Base-by-base conservation (phyloP, 2,797 vertebrate species). In the Taeniopygia guttata region DNA sequence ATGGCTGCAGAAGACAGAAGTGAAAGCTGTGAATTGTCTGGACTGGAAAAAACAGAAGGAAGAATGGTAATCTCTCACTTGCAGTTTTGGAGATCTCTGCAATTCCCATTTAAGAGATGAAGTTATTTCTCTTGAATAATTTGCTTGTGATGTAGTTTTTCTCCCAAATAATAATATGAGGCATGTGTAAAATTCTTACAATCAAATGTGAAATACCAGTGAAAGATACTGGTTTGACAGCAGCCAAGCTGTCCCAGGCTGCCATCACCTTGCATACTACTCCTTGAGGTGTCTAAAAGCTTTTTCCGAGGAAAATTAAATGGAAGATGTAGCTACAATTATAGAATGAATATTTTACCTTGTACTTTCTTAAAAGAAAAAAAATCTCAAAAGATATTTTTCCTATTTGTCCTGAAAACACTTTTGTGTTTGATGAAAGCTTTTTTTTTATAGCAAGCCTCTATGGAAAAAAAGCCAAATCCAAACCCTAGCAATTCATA, bases 301-400 rank as follows among this genome's bases (percentile, higher is more conserved):
- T 92, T 58, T 92, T 85, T 49, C 42, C 15, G 3, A 84, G 75
- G 89, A 78, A 93, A 79, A 95, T 94, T 83, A 25, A 48, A 69
- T 45, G n/a, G 25, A 78, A 91, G 32, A 36, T 38, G 23, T 95
- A 92, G 93, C 46, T 95, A n/a, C 27, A 96, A 78, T 78, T 89
- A 83, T 54, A 70, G 56, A 77, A 94, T 51, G 77, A 49, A 48
- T 73, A 7, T 64, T 88, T 82, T 59, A 42, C 19, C 79, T 86
- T 73, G 29, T 80, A 63, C 11, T 67, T 85, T 43, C 25, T 68
- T 67, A 8, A 74, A 85, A 51, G 5, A 74, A 32, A 43, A 59
- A 55, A 42, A 59, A 66, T 13, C 15, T 86, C 13, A 5, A 59
- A 85, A 83, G 23, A 5, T 73, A 26, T 78, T 89, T 94, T 80